phyloP scores from a whole-genome alignment of 2,113 vertebrate species.

The Anhinga anhinga region DNA sequence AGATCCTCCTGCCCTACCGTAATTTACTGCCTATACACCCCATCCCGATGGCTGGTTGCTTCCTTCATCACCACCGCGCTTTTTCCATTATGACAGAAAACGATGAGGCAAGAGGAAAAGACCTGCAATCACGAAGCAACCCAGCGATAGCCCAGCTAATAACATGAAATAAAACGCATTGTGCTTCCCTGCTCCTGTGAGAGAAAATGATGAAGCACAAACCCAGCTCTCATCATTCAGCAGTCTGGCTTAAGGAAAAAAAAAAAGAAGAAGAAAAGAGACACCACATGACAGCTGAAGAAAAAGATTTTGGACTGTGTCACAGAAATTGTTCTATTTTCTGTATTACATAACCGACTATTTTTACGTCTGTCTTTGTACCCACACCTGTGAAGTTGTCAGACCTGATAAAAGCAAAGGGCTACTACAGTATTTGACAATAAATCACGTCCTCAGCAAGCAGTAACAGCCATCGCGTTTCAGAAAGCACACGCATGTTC shows the following conservation, averaged over 20 bases:
- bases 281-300: conserved; percentile 11
- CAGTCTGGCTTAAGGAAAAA: conserved; percentile 42
- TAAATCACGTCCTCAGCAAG: conserved; percentile 55
- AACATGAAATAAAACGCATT: conserved; percentile 64
- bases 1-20: background rate
- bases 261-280: background rate
- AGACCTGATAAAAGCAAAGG: conserved; percentile 58
- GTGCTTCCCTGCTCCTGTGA: conserved; percentile 47
- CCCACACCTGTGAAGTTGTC: conserved; percentile 57
- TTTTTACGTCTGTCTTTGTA: conserved; percentile 65
- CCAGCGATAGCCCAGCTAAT: conserved; percentile 59
- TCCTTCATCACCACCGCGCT: conserved; percentile 24
- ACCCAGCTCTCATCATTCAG: conserved; percentile 50
- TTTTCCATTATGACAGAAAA: conserved; percentile 62
- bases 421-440: conserved; percentile 42
- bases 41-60: conserved; percentile 1
- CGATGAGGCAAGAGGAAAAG: conserved; percentile 58
- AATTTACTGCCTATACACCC: conserved; percentile 32
- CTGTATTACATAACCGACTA: conserved; percentile 52
- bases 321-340: conserved; percentile 65
- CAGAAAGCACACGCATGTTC: conserved; percentile 8
- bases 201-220: conserved; percentile 57
- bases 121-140: conserved; percentile 30
- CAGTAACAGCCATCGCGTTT: conserved; percentile 11
- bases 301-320: conserved; percentile 59